Conservation (phyloP, 2,888 invertebrate species). For the Meteorus colon region DNA sequence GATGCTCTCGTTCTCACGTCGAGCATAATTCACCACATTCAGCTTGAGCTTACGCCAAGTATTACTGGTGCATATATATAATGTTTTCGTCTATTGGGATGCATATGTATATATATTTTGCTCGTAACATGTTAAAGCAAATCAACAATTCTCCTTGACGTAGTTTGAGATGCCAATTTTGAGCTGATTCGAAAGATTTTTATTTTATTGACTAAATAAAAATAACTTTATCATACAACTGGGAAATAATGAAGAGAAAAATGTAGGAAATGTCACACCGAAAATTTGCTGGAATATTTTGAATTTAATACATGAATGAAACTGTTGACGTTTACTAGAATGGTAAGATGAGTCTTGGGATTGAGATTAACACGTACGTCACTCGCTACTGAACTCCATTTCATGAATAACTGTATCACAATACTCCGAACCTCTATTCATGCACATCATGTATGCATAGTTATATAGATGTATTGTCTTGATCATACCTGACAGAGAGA, state of each 20-base stretch:
- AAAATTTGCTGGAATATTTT: background rate
- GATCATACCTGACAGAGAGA: background rate
- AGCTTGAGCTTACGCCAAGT: background rate
- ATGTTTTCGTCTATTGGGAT: background rate
- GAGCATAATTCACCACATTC: background rate
- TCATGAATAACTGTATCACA: background rate
- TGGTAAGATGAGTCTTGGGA: background rate
- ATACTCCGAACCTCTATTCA: background rate
- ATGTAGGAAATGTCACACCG: background rate
- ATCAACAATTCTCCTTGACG: too few relatives aligned
- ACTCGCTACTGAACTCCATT: too few relatives aligned
- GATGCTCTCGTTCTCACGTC: conserved; percentile 2
- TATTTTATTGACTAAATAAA: too few relatives aligned
- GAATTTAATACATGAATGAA: background rate
- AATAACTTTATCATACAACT: too few relatives aligned
- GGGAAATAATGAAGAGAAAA: background rate
- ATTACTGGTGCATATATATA: background rate
- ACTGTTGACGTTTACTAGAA: background rate
- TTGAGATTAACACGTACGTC: background rate
- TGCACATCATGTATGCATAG: background rate
- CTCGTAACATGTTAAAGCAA: too few relatives aligned
- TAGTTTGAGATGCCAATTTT: too few relatives aligned
- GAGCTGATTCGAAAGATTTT: too few relatives aligned
- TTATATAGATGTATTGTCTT: background rate
- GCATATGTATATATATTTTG: background rate